A percentile compares a stretch with the other conserved stretches of the same genome.
Evolutionary conservation across 2,113 vertebrate genomes (phyloP).

Genomic region (Pelmatolapia mariae): DNA sequence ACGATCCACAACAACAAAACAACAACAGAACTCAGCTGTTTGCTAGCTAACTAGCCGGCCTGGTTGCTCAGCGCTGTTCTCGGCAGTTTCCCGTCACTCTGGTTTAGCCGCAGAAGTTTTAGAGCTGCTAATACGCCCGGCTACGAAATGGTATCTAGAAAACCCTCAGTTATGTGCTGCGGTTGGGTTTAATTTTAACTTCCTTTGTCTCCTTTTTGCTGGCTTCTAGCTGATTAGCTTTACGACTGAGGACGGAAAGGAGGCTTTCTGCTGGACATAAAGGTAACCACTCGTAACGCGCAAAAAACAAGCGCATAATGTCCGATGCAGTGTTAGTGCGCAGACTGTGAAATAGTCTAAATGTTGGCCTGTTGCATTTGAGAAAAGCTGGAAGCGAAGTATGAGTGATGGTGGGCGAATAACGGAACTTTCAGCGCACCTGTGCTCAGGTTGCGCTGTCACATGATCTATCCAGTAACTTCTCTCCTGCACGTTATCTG

Average conservation of each 20-base stretch:
- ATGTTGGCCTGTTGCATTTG: not conserved
- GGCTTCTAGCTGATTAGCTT: constrained; percentile 31
- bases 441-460: not conserved
- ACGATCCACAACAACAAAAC: constrained; percentile 39
- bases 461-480: not conserved
- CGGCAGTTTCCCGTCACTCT: not conserved
- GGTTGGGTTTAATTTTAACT: not conserved
- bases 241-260: not conserved
- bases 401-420: not conserved
- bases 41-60: constrained; percentile 5
- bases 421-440: not conserved
- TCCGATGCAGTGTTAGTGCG: accelerated
- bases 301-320: not conserved
- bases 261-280: not conserved
- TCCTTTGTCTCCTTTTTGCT: not conserved
- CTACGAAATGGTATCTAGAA: accelerated
- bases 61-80: not conserved
- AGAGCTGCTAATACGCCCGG: accelerated
- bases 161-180: accelerated
- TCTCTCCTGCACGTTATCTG: not conserved
- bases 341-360: too few relatives aligned
- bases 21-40: constrained; percentile 58
- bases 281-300: constrained; percentile 24
- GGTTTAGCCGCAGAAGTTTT: accelerated
- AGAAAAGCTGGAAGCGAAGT: not conserved